phyloP scores from a whole-genome alignment of 1,140 invertebrate genomes.

The Cephus cinctus region DNA sequence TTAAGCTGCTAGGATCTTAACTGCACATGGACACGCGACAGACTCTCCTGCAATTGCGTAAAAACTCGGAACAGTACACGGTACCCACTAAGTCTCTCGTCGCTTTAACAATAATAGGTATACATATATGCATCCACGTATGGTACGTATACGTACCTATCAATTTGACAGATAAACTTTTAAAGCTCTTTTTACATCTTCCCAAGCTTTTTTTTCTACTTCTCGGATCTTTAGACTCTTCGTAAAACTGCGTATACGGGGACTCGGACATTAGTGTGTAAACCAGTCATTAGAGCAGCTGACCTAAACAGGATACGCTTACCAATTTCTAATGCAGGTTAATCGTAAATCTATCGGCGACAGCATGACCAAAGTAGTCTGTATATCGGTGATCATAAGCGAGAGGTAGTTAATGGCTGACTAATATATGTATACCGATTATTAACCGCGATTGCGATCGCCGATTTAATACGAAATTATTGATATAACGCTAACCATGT shows the following conservation, averaged over 20 bases:
- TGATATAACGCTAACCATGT: too few species aligned
- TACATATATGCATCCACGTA: too few species aligned
- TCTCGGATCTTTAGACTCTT: not conserved
- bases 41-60: constrained; percentile 32
- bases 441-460: constrained; percentile 35
- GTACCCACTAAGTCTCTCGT: too few species aligned
- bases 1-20: constrained; percentile 24
- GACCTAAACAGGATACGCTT: constrained; percentile 30
- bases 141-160: too few species aligned
- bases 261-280: constrained; percentile 4
- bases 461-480: constrained; percentile 37
- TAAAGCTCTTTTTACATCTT: too few species aligned
- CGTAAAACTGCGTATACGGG: constrained; percentile 3
- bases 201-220: constrained; percentile 3
- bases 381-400: constrained; percentile 38
- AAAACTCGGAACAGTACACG: constrained; percentile 35
- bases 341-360: constrained; percentile 31
- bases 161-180: too few species aligned
- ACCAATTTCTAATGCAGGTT: constrained; percentile 26
- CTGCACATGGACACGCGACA: constrained; percentile 35
- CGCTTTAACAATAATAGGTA: too few species aligned
- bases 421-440: constrained; percentile 47
- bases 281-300: constrained; percentile 25
- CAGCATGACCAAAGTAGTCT: constrained; percentile 24
- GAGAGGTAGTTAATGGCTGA: constrained; percentile 38